phyloP scores from a whole-genome alignment of 2,888 invertebrate genomes.

The Lasioglossum calceatum region DNA sequence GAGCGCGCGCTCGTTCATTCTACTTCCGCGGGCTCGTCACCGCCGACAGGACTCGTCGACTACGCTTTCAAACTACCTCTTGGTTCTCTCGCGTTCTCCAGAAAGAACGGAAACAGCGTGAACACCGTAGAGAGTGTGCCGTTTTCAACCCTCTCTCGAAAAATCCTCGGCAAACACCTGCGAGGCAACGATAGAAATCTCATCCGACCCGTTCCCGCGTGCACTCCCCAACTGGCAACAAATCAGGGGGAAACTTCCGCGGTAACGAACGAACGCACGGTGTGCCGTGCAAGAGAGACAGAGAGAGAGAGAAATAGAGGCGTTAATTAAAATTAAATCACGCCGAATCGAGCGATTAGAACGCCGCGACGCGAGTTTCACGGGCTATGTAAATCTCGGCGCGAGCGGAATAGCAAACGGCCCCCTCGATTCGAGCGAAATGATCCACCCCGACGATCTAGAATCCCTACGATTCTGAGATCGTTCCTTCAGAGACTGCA shows the following conservation, averaged over 20 bases:
- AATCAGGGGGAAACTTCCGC: slow-evolving; percentile 25
- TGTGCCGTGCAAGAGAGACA: background rate
- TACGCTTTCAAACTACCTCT: slow-evolving; percentile 15
- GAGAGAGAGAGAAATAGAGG: background rate
- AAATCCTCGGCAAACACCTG: background rate
- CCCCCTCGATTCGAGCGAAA: background rate
- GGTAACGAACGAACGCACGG: slow-evolving; percentile 1
- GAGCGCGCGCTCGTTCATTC: slow-evolving; percentile 13
- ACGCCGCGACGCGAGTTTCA: background rate
- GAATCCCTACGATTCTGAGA: background rate
- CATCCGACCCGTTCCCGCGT: background rate
- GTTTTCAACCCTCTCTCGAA: background rate
- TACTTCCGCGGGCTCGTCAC: slow-evolving; percentile 28
- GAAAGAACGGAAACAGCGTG: background rate
- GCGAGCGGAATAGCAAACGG: background rate
- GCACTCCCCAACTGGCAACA: slow-evolving; percentile 35
- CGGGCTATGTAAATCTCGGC: background rate
- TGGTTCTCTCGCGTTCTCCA: background rate
- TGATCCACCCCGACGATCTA: background rate
- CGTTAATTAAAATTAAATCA: slow-evolving; percentile 9
- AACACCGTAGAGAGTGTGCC: background rate
- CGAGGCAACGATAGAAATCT: background rate
- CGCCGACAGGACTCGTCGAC: slow-evolving; percentile 28
- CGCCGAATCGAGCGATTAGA: background rate
- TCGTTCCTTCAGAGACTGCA: background rate